Conservation (phyloP, 2,113 vertebrate species). For the Hyaena hyaena region DNA sequence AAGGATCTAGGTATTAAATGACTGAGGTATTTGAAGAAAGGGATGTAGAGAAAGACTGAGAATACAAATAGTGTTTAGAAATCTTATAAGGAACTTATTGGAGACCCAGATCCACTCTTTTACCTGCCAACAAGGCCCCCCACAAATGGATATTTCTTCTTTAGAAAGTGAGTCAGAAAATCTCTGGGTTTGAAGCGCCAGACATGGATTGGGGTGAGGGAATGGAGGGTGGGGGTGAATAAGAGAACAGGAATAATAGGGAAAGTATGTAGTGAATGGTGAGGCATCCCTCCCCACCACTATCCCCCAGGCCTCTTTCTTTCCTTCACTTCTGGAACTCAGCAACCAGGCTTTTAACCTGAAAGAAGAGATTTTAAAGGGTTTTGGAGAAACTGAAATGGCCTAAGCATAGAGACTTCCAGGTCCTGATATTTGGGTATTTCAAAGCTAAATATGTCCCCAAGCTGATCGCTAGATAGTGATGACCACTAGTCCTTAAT, state of each 20-base stretch:
- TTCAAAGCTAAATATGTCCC: not conserved
- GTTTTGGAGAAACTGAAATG: not conserved
- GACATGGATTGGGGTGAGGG: not conserved
- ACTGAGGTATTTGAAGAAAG: not conserved
- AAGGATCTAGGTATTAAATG: not conserved
- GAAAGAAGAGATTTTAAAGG: not conserved
- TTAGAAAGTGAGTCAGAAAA: not conserved
- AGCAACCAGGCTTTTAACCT: not conserved
- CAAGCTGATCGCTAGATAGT: not conserved
- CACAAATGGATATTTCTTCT: not conserved
- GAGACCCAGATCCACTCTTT: not conserved
- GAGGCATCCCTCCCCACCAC: not conserved
- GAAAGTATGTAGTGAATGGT: not conserved
- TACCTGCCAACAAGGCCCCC: not conserved
- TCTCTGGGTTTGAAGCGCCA: not conserved
- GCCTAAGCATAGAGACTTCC: not conserved
- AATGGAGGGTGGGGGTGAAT: accelerated
- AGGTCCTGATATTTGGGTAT: not conserved
- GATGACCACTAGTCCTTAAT: not conserved
- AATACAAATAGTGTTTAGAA: not conserved
- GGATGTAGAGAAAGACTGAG: not conserved
- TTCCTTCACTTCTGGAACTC: not conserved
- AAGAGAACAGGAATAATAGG: not conserved
- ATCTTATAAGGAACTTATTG: not conserved
- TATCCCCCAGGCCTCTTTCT: not conserved